These are phyloP conservation scores for Ctenopoma multispine DNA, from an alignment of 2,797 vertebrate genomes.

Conservation along the genomic window DNA sequence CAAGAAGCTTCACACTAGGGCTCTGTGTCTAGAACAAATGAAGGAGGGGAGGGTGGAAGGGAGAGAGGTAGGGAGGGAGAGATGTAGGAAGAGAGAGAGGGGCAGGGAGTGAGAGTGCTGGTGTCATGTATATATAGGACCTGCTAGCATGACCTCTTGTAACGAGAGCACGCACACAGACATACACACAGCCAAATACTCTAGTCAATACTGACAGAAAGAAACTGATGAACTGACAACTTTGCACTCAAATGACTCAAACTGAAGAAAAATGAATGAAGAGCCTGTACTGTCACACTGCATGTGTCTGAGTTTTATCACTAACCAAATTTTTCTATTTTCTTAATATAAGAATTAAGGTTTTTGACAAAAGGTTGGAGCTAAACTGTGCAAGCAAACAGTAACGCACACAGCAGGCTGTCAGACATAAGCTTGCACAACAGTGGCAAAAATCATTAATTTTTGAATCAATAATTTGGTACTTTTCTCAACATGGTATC, in stretches of 20 bases:
- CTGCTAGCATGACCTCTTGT: conserved; percentile 46
- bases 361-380: no score
- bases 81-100: conserved; percentile 18
- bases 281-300: no score
- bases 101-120: conserved; percentile 37
- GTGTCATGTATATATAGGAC: conserved; percentile 51
- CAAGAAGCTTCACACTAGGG: conserved; percentile 69
- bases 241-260: background rate
- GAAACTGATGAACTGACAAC: conserved; percentile 8
- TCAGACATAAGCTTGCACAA: no score
- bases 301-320: no score
- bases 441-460: no score
- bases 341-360: no score
- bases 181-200: conserved; percentile 8
- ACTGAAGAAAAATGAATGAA: no score
- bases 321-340: no score
- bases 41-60: conserved; percentile 57
- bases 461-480: no score
- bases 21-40: conserved; percentile 72
- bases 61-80: conserved; percentile 22
- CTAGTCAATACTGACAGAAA: background rate
- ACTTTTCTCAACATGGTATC: no score
- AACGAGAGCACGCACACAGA: conserved; percentile 30
- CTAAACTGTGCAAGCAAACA: no score
- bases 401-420: no score